These are phyloP conservation scores for Phoxinus phoxinus DNA, from an alignment of 2,113 vertebrate species.

Conservation along the genomic window DNA sequence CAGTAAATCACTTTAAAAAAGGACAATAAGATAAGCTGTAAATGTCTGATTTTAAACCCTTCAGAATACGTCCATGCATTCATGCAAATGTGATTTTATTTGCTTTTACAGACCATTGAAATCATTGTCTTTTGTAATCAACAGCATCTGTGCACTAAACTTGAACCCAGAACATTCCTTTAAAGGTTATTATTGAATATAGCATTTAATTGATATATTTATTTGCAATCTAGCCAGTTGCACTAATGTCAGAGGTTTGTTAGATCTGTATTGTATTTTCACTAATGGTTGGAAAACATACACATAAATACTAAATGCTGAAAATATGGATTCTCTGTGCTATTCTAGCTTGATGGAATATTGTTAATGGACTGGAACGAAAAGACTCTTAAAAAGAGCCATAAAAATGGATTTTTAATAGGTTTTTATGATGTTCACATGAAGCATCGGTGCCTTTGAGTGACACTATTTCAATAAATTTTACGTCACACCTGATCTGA, in stretches of 20 bases:
- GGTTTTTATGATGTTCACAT: constrained; percentile 63
- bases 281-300: constrained; percentile 16
- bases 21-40: neutral
- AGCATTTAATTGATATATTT: neutral
- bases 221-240: neutral
- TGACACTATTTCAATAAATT: constrained; percentile 55
- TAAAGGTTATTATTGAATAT: too few species aligned
- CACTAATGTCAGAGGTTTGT: neutral
- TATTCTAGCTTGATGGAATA: constrained; percentile 57
- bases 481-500: constrained; percentile 59
- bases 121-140: neutral
- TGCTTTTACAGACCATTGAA: neutral
- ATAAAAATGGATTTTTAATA: constrained; percentile 76
- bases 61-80: neutral
- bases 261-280: neutral
- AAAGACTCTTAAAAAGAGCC: constrained; percentile 61
- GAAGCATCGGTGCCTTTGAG: constrained; percentile 1
- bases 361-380: constrained; percentile 67
- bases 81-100: neutral
- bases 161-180: neutral
- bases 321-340: constrained; percentile 54
- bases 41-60: neutral
- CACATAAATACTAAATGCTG: constrained; percentile 45
- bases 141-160: neutral
- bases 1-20: neutral